A percentile compares a stretch with the other conserved stretches of the same genome.
Conservation (phyloP, 2,797 vertebrate species). For the Dendrocincla fuliginosa region DNA sequence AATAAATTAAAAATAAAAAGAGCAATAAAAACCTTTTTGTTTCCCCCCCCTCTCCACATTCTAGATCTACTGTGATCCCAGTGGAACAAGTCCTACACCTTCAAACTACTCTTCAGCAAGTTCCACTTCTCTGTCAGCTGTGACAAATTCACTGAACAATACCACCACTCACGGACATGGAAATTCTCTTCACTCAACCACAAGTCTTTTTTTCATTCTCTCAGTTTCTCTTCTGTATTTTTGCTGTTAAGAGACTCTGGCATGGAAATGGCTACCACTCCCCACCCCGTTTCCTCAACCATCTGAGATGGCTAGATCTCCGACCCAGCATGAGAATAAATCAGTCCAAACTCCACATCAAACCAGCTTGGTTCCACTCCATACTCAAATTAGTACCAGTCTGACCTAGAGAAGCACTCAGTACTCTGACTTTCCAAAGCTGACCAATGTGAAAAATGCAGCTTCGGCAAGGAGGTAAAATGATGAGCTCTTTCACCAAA, state of each 20-base stretch:
- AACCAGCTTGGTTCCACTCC: constrained; percentile 52
- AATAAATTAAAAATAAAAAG: too few relatives aligned
- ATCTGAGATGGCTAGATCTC: constrained; percentile 53
- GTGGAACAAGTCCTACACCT: constrained; percentile 13
- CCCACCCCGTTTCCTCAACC: constrained; percentile 58
- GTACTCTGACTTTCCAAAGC: constrained; percentile 55
- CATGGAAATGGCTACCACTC: constrained; percentile 69
- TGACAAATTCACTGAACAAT: constrained; percentile 71
- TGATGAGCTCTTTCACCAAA: constrained; percentile 8
- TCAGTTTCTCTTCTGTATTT: constrained; percentile 81
- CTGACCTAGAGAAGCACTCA: constrained; percentile 56
- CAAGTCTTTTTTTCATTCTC: constrained; percentile 77
- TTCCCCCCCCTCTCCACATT: constrained; percentile 9
- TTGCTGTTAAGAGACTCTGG: constrained; percentile 84
- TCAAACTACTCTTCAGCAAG: constrained; percentile 41
- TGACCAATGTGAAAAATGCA: constrained; percentile 47
- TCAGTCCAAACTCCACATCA: constrained; percentile 38
- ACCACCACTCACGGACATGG: constrained; percentile 70
- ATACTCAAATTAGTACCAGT: constrained; percentile 50
- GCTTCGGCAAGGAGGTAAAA: constrained; percentile 20
- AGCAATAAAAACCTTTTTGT: background rate
- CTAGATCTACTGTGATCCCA: constrained; percentile 67
- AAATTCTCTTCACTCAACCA: constrained; percentile 76
- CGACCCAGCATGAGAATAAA: constrained; percentile 65
- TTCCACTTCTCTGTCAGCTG: constrained; percentile 47